Evolutionary conservation across 2,797 vertebrate species (phyloP), one percentile per base, ranked within the genome.

Genomic region (Lepus townsendii): DNA sequence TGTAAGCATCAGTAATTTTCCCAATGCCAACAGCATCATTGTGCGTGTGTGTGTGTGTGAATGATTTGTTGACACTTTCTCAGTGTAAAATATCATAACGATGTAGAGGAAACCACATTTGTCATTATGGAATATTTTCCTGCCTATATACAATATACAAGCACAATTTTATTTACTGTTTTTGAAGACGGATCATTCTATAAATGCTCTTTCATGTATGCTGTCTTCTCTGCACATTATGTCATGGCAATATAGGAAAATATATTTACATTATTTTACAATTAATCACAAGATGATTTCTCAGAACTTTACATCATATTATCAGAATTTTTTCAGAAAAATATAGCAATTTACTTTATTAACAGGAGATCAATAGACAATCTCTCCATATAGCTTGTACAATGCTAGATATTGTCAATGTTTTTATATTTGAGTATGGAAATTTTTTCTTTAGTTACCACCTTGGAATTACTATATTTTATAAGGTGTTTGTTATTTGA

Each of bases 21-120:
- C 13, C 54, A 17, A 0, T 27, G 12, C 30, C 30, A 71, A 38
- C 19, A 50, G 17, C 9, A 4, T 26, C n/a, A 35, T 19, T 38
- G 11, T 22, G 1, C 3, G 12, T 32, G 50, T 60, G 75, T 30
- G 27, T 19, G 2, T 16, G 6, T 60, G 16, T 19, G 7, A 8
- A 14, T 47, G 9, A 1, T 1, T 60, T 20, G n/a, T 2, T 62
- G 66, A 47, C 4, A n/a, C 14, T 3, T 2, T 26, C 0, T 22
- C 0, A 60, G 24, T 6, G 10, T 47, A 65, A 72, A 57, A 47
- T 38, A 30, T 11, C 30, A 88, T 82, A 12, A 22, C 19, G 50
- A 60, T 73, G 69, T 5, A 66, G 32, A 73, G 32, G 27, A 7
- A 16, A 32, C 20, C 20, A 47, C 27, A 32, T 12, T 35, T 2